Evolutionary conservation across 2,113 vertebrate species (phyloP).

Genomic region (Onychostoma macrolepis): DNA sequence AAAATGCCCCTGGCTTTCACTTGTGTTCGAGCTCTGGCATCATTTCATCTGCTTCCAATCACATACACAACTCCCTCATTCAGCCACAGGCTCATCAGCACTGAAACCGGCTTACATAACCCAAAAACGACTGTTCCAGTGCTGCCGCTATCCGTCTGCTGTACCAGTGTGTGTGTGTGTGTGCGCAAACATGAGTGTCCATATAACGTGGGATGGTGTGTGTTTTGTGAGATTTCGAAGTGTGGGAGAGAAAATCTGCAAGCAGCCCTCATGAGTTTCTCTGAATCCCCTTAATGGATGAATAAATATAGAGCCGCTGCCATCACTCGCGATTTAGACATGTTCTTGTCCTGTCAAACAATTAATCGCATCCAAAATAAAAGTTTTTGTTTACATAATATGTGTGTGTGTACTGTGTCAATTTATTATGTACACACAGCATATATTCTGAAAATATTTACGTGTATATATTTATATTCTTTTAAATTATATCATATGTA

Average conservation of each 20-base stretch:
- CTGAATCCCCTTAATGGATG: slow-evolving; percentile 11
- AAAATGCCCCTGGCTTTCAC: slow-evolving; percentile 19
- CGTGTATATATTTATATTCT: not conserved
- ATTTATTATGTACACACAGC: too few species aligned
- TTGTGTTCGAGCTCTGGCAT: not conserved
- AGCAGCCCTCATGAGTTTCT: not conserved
- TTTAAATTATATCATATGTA: too few species aligned
- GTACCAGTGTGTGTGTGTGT: slow-evolving; percentile 1
- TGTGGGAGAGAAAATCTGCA: slow-evolving; percentile 24
- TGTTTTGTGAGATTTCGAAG: not conserved
- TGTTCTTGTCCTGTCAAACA: too few species aligned
- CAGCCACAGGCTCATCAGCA: slow-evolving; percentile 51
- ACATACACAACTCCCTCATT: slow-evolving; percentile 36
- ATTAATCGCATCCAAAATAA: too few species aligned
- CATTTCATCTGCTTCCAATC: not conserved
- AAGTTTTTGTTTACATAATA: too few species aligned
- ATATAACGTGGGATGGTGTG: slow-evolving; percentile 1
- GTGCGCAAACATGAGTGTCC: slow-evolving; percentile 42
- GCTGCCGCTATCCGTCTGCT: slow-evolving; percentile 46
- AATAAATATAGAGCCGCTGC: slow-evolving; percentile 34
- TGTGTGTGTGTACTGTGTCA: too few species aligned
- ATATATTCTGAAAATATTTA: too few species aligned
- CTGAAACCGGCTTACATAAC: slow-evolving; percentile 66
- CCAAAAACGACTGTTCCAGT: slow-evolving; percentile 54
- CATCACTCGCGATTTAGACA: slow-evolving; percentile 41